Base-by-base conservation (phyloP, 2,113 vertebrate species). In the Sylvietta virens region DNA sequence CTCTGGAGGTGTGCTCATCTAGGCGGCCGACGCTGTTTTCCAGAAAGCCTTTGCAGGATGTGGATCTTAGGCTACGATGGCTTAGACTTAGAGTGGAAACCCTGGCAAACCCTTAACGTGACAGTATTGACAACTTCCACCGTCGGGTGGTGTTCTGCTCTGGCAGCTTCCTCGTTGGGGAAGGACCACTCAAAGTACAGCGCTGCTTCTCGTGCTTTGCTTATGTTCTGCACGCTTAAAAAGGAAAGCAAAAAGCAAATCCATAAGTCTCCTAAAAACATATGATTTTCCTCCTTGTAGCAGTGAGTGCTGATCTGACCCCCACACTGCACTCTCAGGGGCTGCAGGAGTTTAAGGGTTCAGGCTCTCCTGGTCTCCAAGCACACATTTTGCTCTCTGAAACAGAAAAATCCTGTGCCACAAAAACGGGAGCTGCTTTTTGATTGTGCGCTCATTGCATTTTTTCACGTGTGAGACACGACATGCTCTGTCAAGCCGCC, bases 81-180 rank as follows among this genome's bases (percentile, higher is more conserved):
- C 15, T 71, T 42, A 51, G 70, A 69, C 81, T 88, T 76, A 35
- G 51, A 94, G 80, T 77, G 67, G 86, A 92, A 96, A 81, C 80
- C 51, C 90, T 93, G 93, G 81, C 73, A 91, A 87, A 86, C 15
- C 50, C 81, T 72, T 64, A 67, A 90, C 70, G 58, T 26, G 78
- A 72, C 62, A 85, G 60, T 80, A 79, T 40, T 84, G 87, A 70
- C 58, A 79, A 39, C 40, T 91, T 69, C 86, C 53, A 35, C 5
- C 0, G 0, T 7, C 66, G 31, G 37, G 70, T 60, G 71, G 17
- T 84, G 78, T 14, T 80, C 50, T 93, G 73, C 57, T 83, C 53
- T 62, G 81, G 83, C 80, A 93, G 48, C 92, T 95, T 94, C 90
- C 96, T 91, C 1, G 23, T 48, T 64, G 31, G 86, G 81, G 79